Evolutionary conservation across 2,113 vertebrate genomes (phyloP), one percentile per base, ranked within the genome.

Genomic region (Jacana jacana): DNA sequence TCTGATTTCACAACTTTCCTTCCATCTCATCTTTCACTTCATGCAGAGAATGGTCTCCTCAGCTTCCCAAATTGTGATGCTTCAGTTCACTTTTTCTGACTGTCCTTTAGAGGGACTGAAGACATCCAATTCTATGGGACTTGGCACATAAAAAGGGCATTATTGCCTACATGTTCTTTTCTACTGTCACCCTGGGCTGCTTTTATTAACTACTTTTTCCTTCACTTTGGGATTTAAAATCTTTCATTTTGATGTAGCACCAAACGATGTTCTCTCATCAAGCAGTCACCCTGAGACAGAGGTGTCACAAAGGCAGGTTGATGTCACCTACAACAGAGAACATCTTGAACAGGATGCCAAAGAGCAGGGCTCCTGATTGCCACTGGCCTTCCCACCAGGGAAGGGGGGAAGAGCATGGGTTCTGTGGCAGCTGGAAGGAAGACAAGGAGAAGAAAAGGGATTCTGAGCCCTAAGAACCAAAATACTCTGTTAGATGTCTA

Each of bases 371-470:
- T 73, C n/a, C 51, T 49, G 14, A 28, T 68, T 68, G 28, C 17
- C 27, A 9, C 2, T 11, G 23, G 17, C 1, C 0, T 24, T 73
- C n/a, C 40, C 63, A 17, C 7, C 8, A 5, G n/a, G n/a, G 20
- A 46, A 46, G 46, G 1, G 25, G 6, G 17, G 25, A 79, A 68
- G 19, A 88, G 10, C 10, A n/a, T 2, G 6, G 10, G 2, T 40
- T 93, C 68, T 83, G 33, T 10, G 3, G 33, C 22, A 72, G 60
- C 19, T 49, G 9, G 7, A 6, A 39, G 55, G 17, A 75, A 75
- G 55, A 37, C 23, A 46, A 40, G 30, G 54, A 88, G 13, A 69
- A 76, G 37, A 88, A 93, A 71, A 30, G 16, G 20, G 5, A 68
- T 71, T 85, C 46, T 89, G 19, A 17, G 63, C 52, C 20, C 30